Base-by-base conservation (phyloP, 2,888 invertebrate species). In the Apodemia hepburni region DNA sequence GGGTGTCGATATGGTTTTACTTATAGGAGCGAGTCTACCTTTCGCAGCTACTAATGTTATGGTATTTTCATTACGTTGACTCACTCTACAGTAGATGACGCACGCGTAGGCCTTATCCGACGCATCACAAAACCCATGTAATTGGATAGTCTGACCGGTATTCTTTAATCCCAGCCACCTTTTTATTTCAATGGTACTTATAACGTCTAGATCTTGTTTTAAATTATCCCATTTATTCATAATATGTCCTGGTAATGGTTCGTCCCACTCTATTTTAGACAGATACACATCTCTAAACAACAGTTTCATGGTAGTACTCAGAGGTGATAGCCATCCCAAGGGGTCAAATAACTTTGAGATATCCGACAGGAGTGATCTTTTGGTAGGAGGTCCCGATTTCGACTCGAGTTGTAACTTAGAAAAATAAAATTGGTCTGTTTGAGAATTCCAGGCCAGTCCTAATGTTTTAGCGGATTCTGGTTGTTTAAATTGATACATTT, bases 31-130 rank as follows among this genome's bases (percentile, higher is more conserved):
- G 11, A 69, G 49, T 62, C 64, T 64, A 38, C 63, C 51, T 60
- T 63, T 65, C 12, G 68, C 65, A 7, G 64, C 58, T 22, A 64
- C 61, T 27, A 66, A 54, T 4, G 61, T 58, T 51, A 61, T 51
- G 27, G 35, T 51, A 42, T 59, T 18, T 33, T 59, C 29, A 22
- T 60, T 57, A 27, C 58, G 47, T 49, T 65, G 3, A 54, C 33
- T 15, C 47, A 58, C 45, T 61, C 60, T 54, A 60, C 60, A 58
- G 54, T 62, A 67, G 17, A 65, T 61, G 1, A 49, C 49, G 49
- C 49, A 49, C 8, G 49, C 49, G 49, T 49, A 49, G 49, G 49
- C 49, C 9, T 49, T 59, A 49, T 49, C 49, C 18, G 49, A 49
- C 9, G 49, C 49, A 49, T 49, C 49, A 49, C 22, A 22, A 49